Evolutionary conservation across 1,140 invertebrate genomes (phyloP), one percentile per base, ranked within the genome.

Genomic region (Diabrotica virgifera): DNA sequence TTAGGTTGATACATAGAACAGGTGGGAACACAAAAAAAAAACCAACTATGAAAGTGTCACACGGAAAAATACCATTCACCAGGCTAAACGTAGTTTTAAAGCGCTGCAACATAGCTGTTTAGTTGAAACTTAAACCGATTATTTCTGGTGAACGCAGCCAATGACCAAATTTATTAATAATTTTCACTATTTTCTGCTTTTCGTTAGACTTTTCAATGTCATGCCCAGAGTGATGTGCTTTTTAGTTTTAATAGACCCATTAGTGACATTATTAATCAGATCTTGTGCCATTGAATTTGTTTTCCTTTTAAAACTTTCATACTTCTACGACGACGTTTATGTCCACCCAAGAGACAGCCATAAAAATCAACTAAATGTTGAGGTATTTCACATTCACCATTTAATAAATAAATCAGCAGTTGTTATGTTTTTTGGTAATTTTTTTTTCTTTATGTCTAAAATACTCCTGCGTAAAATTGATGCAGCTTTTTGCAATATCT

Each of bases 121-220:
- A n/a, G n/a, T n/a, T n/a, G n/a, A n/a, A n/a, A n/a, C n/a, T n/a
- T n/a, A n/a, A n/a, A n/a, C n/a, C n/a, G n/a, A n/a, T n/a, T n/a
- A n/a, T n/a, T n/a, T n/a, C n/a, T n/a, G n/a, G n/a, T n/a, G n/a
- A n/a, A n/a, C n/a, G n/a, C n/a, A n/a, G n/a, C n/a, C n/a, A n/a
- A n/a, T 78, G 68, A 46, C 71, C 77, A 66, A 69, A 75, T 70
- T 62, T 65, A 70, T 76, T 74, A 11, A 76, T 61, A 40, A 72
- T 66, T 59, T 70, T 55, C 35, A 71, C 52, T 52, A 68, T 52
- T 68, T 76, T 55, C 70, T 64, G 56, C 77, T 77, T 51, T 70
- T 79, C 13, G 76, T 75, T 35, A 78, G 53, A 67, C 75, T 78
- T 60, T 77, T 76, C 10, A 77, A 40, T 40, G 75, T 69, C 63